Conservation (phyloP, 1,140 invertebrate genomes). For the Vanessa atalanta region DNA sequence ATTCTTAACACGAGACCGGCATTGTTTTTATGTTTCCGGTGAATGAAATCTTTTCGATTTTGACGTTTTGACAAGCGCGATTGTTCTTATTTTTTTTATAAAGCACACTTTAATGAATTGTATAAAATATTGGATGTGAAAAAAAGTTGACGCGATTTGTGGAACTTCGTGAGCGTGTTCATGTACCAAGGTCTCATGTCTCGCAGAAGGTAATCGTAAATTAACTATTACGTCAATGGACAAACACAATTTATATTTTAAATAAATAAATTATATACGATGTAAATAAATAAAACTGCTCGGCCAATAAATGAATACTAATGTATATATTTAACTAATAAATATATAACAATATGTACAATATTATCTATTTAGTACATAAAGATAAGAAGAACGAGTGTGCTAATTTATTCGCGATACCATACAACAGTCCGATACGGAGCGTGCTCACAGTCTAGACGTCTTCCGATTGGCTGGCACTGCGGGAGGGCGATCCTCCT, state of each 20-base stretch:
- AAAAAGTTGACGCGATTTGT: conserved; percentile 43
- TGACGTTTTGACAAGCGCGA: conserved; percentile 55
- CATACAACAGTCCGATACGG: conserved; percentile 47
- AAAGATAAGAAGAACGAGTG: conserved; percentile 45
- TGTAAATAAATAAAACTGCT: not conserved
- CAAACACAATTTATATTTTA: conserved; percentile 10
- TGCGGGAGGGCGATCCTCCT: conserved; percentile 76
- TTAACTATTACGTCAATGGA: conserved; percentile 4
- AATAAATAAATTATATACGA: not conserved
- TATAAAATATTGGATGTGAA: conserved; percentile 7
- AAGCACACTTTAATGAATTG: not conserved
- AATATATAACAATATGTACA: conserved; percentile 15
- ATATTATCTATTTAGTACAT: conserved; percentile 27
- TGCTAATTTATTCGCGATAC: conserved; percentile 73
- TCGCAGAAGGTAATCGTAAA: conserved; percentile 43
- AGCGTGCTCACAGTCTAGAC: conserved; percentile 54
- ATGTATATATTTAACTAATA: conserved; percentile 7
- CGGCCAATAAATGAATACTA: conserved; percentile 16
- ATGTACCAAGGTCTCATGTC: conserved; percentile 43
- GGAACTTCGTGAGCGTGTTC: conserved; percentile 54
- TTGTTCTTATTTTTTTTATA: conserved; percentile 36
- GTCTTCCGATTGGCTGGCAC: conserved; percentile 62
- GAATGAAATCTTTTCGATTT: conserved; percentile 35
- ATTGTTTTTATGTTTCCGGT: conserved; percentile 69
- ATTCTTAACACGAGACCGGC: conserved; percentile 46